Evolutionary conservation across 2,797 vertebrate species (phyloP).

Genomic region (Macroramphosus scolopax): DNA sequence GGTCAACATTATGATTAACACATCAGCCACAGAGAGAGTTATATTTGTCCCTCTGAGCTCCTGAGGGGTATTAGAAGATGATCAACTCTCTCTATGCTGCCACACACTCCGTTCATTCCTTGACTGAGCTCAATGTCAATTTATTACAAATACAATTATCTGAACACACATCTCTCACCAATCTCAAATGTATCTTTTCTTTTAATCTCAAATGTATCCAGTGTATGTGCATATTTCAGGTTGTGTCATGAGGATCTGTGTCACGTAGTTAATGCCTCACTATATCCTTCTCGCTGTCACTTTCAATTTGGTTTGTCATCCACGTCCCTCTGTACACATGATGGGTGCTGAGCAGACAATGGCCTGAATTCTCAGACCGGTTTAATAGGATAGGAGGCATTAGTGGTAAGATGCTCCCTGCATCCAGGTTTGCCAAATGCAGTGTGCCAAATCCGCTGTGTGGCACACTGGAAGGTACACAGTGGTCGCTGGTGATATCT

Average conservation of each 20-base stretch:
- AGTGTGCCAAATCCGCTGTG: slow-evolving; percentile 77
- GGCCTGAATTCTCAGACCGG: slow-evolving; percentile 69
- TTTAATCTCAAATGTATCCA: not conserved
- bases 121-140: too few species aligned
- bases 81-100: too few species aligned
- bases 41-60: too few species aligned
- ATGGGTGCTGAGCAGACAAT: slow-evolving; percentile 77
- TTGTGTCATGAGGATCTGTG: slow-evolving; percentile 6
- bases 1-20: too few species aligned
- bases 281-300: slow-evolving; percentile 47
- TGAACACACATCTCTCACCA: too few species aligned
- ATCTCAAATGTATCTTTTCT: too few species aligned
- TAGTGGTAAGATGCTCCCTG: slow-evolving; percentile 70
- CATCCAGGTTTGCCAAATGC: slow-evolving; percentile 69
- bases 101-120: too few species aligned
- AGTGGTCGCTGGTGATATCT: slow-evolving; percentile 56
- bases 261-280: slow-evolving; percentile 13
- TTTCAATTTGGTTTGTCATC: slow-evolving; percentile 55
- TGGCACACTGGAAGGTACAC: slow-evolving; percentile 67
- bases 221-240: not conserved
- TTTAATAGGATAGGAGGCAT: slow-evolving; percentile 82
- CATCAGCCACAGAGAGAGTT: too few species aligned
- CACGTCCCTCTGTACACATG: slow-evolving; percentile 32
- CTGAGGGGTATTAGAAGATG: too few species aligned
- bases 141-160: too few species aligned